These are phyloP conservation scores for Eupithecia abbreviata DNA, from an alignment of 2,888 invertebrate genomes.

Conservation along the genomic window DNA sequence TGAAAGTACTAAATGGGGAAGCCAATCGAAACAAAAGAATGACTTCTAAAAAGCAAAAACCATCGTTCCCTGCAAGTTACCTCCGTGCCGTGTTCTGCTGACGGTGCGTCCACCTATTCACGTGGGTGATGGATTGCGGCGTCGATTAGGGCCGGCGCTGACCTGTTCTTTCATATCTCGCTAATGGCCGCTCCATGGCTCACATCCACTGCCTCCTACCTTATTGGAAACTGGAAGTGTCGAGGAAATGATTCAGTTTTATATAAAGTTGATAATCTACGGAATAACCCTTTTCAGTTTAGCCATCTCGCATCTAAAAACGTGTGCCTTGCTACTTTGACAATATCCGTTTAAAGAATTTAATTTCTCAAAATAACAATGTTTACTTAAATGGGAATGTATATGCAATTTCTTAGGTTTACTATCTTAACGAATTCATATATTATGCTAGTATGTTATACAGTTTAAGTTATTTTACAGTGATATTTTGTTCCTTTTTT, in stretches of 20 bases:
- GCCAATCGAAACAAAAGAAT: background rate
- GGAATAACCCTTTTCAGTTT: background rate
- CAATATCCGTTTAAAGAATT: background rate
- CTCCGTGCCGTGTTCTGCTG: slow-evolving; percentile 45
- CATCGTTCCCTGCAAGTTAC: background rate
- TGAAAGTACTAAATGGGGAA: background rate
- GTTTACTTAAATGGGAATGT: too few species aligned
- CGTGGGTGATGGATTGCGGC: slow-evolving; percentile 82
- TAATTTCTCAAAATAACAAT: too few species aligned
- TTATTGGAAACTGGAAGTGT: slow-evolving; percentile 29
- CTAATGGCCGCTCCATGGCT: slow-evolving; percentile 69
- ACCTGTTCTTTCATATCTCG: slow-evolving; percentile 83
- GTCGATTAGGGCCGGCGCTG: slow-evolving; percentile 81
- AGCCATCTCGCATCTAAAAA: background rate
- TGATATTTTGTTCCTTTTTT: too few species aligned
- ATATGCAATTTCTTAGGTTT: too few species aligned
- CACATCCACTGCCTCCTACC: slow-evolving; percentile 40
- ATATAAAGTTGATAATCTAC: background rate
- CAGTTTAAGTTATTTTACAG: too few species aligned
- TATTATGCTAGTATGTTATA: too few species aligned
- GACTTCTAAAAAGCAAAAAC: background rate
- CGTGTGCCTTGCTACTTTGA: background rate
- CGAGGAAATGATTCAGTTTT: background rate
- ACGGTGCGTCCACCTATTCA: slow-evolving; percentile 69
- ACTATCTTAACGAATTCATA: too few species aligned